Evolutionary conservation across 1,140 invertebrate species (phyloP).

Genomic region (Ips typographus): DNA sequence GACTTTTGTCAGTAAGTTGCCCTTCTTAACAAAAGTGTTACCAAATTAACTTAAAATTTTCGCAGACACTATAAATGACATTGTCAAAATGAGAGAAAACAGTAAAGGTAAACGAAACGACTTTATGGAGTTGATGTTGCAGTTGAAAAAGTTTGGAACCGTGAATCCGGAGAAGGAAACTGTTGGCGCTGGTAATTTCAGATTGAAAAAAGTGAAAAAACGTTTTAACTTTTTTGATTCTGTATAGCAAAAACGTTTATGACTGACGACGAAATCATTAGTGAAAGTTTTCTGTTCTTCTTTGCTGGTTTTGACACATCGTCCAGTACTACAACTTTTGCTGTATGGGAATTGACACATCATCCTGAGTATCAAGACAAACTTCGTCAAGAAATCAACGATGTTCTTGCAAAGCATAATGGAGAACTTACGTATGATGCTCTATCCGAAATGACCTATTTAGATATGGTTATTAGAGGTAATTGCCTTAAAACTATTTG

Average conservation of each 20-base stretch:
- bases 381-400: conserved; percentile 59
- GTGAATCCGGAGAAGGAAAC: conserved; percentile 23
- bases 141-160: conserved; percentile 53
- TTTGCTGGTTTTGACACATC: conserved; percentile 72
- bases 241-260: not conserved
- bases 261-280: conserved; percentile 51
- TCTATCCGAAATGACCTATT: conserved; percentile 57
- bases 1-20: no score
- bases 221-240: not conserved
- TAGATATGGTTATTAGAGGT: conserved; percentile 56
- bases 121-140: conserved; percentile 58
- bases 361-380: conserved; percentile 61
- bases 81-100: conserved; percentile 55
- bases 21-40: conserved; percentile 37
- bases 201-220: not conserved
- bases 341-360: conserved; percentile 59
- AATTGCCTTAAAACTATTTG: not conserved
- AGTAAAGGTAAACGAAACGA: conserved; percentile 56
- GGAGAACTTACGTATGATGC: conserved; percentile 57
- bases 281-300: conserved; percentile 64
- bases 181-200: not conserved
- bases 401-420: conserved; percentile 51
- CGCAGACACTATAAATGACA: conserved; percentile 56
- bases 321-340: conserved; percentile 60
- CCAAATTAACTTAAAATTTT: conserved; percentile 49